These are phyloP conservation scores for Scaptomyza hsui DNA, from an alignment of 1,140 invertebrate species.

Conservation along the genomic window DNA sequence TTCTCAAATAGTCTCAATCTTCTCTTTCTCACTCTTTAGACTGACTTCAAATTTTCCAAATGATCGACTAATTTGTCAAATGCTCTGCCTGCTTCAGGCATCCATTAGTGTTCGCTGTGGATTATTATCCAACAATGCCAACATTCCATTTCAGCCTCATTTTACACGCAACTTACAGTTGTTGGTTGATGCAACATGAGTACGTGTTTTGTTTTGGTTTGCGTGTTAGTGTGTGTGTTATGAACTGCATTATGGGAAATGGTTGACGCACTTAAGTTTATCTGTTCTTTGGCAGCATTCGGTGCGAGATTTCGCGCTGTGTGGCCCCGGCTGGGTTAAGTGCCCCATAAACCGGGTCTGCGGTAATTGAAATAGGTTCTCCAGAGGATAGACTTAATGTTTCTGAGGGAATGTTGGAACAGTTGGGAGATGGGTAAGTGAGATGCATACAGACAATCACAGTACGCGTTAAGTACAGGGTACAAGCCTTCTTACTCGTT, in stretches of 20 bases:
- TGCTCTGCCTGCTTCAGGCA: constrained; percentile 3
- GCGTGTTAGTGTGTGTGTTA: constrained; percentile 26
- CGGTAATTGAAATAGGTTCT: constrained; percentile 36
- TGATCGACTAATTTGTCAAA: constrained; percentile 74
- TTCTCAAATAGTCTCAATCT: constrained; percentile 13
- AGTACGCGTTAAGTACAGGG: too few species aligned
- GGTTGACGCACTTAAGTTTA: constrained; percentile 22
- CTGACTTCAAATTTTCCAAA: constrained; percentile 49
- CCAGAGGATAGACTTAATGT: not conserved
- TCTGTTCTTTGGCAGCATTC: constrained; percentile 47
- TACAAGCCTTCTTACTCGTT: too few species aligned
- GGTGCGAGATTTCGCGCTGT: constrained; percentile 65
- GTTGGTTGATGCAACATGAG: constrained; percentile 10
- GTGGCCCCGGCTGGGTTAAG: constrained; percentile 49
- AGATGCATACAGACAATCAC: too few species aligned
- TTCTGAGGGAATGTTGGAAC: constrained; percentile 8
- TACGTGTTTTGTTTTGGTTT: constrained; percentile 24
- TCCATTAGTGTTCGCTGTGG: constrained; percentile 27
- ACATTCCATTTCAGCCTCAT: constrained; percentile 41
- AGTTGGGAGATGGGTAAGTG: not conserved
- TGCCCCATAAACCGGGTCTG: constrained; percentile 38
- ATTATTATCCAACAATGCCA: constrained; percentile 55
- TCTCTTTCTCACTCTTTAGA: not conserved
- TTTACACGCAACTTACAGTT: constrained; percentile 23
- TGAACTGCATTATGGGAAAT: constrained; percentile 24